A percentile compares a stretch with the other conserved stretches of the same genome.
phyloP scores from a whole-genome alignment of 2,113 vertebrate genomes.

The Dinomys branickii region DNA sequence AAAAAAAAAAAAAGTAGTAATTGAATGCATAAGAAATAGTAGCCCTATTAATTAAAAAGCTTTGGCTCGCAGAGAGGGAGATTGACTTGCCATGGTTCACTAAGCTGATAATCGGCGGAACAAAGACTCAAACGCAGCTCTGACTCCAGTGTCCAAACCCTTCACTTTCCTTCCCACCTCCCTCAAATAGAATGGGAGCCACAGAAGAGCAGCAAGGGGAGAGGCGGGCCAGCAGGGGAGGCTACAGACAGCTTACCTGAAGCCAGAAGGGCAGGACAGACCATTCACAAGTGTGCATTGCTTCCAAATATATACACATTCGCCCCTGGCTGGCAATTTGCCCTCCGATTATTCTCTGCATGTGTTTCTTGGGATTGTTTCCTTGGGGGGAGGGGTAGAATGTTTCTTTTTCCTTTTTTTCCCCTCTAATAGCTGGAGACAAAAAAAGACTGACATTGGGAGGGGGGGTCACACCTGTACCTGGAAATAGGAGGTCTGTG shows the following conservation, averaged over 20 bases:
- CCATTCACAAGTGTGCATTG: neutral
- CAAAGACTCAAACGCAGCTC: neutral
- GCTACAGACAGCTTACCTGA: slow-evolving; percentile 66
- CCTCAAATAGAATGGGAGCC: neutral
- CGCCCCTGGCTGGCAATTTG: neutral
- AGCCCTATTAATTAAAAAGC: neutral
- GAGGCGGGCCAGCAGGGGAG: neutral
- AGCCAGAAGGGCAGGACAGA: neutral
- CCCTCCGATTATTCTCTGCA: neutral
- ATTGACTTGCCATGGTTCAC: neutral
- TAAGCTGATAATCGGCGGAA: neutral
- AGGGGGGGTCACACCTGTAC: slow-evolving; percentile 63
- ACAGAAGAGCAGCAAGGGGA: neutral
- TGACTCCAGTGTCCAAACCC: neutral
- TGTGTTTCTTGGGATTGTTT: slow-evolving; percentile 49
- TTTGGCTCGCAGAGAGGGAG: neutral
- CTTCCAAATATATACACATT: neutral
- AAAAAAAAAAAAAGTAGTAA: too few relatives aligned
- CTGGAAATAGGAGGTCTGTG: slow-evolving; percentile 28
- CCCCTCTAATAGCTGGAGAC: slow-evolving; percentile 25
- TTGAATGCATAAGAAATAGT: neutral
- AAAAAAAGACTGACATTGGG: slow-evolving; percentile 52
- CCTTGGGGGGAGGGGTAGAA: neutral
- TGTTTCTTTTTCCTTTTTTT: slow-evolving; percentile 47
- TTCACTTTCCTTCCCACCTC: neutral